Percentiles rank a stretch among this genome's conserved stretches.
Conservation (phyloP, 1,140 invertebrate genomes). For the Leptopilina boulardi region DNA sequence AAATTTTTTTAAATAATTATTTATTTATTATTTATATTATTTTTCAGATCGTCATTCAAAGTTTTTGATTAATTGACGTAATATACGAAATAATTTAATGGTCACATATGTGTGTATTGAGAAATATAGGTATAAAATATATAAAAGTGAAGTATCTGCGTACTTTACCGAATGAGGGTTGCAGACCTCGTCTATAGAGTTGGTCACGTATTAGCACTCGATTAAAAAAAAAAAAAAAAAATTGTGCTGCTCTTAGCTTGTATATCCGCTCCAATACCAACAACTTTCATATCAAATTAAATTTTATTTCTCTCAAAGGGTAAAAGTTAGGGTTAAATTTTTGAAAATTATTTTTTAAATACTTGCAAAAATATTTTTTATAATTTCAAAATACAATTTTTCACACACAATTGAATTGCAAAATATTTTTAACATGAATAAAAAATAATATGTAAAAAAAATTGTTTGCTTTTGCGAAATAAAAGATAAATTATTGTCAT, state of each 20-base stretch:
- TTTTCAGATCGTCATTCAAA: constrained; percentile 4
- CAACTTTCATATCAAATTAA: background rate
- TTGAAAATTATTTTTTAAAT: too few relatives aligned
- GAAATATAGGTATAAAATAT: background rate
- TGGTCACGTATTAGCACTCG: constrained; percentile 23
- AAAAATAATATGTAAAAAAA: too few relatives aligned
- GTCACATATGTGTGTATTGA: background rate
- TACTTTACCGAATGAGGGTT: constrained; percentile 15
- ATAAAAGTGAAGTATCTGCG: constrained; percentile 15
- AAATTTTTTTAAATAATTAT: background rate
- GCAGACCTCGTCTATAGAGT: constrained; percentile 15
- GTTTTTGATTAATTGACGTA: background rate
- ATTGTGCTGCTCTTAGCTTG: constrained; percentile 18
- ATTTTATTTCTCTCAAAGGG: too few relatives aligned
- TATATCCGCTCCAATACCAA: background rate
- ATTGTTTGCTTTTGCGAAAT: too few relatives aligned
- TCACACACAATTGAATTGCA: too few relatives aligned
- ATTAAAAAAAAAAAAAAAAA: too few relatives aligned
- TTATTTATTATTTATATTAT: constrained; percentile 17
- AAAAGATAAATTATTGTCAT: too few relatives aligned
- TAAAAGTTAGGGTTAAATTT: too few relatives aligned
- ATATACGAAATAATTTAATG: background rate
- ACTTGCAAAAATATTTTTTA: too few relatives aligned
- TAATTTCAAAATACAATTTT: too few relatives aligned
- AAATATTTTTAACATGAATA: background rate